Conservation (phyloP, 30 jellyfish, hydroid and myxozoan species). For the Catostylus mosaicus region DNA sequence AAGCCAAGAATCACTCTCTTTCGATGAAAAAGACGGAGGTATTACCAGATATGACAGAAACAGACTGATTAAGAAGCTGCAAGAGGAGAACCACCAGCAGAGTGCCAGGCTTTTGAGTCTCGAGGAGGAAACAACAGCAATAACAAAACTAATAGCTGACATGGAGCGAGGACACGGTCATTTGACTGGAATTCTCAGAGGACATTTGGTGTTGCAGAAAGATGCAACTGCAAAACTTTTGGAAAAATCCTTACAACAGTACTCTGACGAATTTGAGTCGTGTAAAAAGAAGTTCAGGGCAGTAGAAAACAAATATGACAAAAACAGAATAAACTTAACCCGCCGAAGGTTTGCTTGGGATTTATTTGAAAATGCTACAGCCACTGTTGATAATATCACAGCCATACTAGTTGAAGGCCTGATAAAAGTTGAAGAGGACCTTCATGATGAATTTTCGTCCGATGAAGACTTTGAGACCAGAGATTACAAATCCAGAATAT, state of each 20-base stretch:
- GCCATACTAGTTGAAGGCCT: slow-evolving; percentile 89
- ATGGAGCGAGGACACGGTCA: slow-evolving; percentile 99
- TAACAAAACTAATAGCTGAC: slow-evolving; percentile 91
- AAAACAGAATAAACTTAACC: slow-evolving; percentile 58
- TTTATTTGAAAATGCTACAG: slow-evolving; percentile 84
- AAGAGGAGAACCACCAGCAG: slow-evolving; percentile 84
- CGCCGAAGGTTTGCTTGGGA: slow-evolving; percentile 94
- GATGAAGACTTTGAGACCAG: slow-evolving; percentile 89
- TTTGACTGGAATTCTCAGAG: slow-evolving; percentile 91
- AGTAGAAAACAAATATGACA: slow-evolving; percentile 79
- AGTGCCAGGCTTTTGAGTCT: slow-evolving; percentile 72
- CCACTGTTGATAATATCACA: slow-evolving; percentile 86
- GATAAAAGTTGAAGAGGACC: slow-evolving; percentile 91
- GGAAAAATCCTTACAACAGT: slow-evolving; percentile 86
- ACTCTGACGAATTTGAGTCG: slow-evolving; percentile 76
- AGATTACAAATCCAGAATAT: slow-evolving; percentile 92
- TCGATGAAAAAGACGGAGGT: slow-evolving; percentile 56
- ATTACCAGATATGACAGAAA: slow-evolving; percentile 35
- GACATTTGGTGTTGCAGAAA: slow-evolving; percentile 90
- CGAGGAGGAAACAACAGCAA: slow-evolving; percentile 91
- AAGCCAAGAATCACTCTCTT: slow-evolving; percentile 52
- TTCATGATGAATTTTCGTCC: slow-evolving; percentile 79
- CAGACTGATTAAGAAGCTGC: slow-evolving; percentile 74
- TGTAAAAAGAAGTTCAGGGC: slow-evolving; percentile 70
- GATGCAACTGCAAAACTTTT: slow-evolving; percentile 88